Conservation (phyloP, 1,140 invertebrate species). For the Trissolcus basalis region DNA sequence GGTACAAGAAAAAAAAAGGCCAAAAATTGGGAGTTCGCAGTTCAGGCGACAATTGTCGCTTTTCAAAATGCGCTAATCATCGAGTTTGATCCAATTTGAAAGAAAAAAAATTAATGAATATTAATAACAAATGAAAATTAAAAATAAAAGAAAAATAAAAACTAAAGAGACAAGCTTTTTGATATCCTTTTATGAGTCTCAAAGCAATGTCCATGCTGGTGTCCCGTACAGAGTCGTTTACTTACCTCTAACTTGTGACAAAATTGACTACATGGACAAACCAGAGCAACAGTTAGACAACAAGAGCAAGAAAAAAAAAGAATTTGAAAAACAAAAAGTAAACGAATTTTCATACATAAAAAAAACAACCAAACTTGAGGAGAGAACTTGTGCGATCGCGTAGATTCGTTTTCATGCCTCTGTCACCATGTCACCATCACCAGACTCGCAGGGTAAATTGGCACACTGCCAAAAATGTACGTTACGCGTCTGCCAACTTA, state of each 20-base stretch:
- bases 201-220: conserved; percentile 63
- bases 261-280: conserved; percentile 51
- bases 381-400: conserved; percentile 37
- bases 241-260: conserved; percentile 58
- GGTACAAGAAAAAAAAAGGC: not conserved
- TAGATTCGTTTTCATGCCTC: conserved; percentile 65
- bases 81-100: not conserved
- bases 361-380: conserved; percentile 13
- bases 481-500: not conserved
- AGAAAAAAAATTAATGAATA: not conserved
- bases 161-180: conserved; percentile 62
- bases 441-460: conserved; percentile 35
- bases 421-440: conserved; percentile 68
- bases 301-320: conserved; percentile 6
- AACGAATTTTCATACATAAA: conserved; percentile 10
- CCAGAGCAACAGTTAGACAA: conserved; percentile 12
- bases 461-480: not conserved
- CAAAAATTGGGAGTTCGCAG: not conserved
- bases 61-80: not conserved
- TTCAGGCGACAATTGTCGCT: not conserved
- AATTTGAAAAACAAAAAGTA: conserved; percentile 6
- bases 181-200: conserved; percentile 54
- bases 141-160: conserved; percentile 30
- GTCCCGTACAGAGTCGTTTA: conserved; percentile 39
- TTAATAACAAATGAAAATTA: not conserved